These are phyloP conservation scores for Propsilocerus akamusi DNA, from an alignment of 1,140 invertebrate genomes.

Conservation along the genomic window DNA sequence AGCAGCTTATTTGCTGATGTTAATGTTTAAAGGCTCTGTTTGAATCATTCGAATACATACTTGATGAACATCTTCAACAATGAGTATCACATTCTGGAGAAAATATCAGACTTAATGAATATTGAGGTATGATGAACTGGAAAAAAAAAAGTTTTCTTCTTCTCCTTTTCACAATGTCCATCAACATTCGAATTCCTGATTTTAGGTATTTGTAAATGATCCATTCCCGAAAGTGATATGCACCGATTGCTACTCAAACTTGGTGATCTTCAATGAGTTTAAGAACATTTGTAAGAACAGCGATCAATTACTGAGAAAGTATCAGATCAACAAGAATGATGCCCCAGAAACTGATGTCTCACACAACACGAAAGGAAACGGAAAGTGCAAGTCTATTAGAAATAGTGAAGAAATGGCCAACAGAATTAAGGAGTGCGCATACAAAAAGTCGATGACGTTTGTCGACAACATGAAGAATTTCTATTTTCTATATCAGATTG, in stretches of 20 bases:
- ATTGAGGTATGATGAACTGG: neutral
- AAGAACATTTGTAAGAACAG: neutral
- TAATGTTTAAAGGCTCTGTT: neutral
- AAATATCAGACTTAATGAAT: neutral
- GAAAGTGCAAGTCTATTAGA: neutral
- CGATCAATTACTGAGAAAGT: neutral
- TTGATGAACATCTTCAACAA: conserved; percentile 1
- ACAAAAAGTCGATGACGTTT: neutral
- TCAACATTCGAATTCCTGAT: neutral
- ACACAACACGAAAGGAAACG: neutral
- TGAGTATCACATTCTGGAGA: neutral
- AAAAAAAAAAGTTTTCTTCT: neutral
- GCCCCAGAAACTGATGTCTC: neutral
- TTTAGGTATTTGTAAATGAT: neutral
- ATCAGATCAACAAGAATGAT: neutral
- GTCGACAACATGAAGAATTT: neutral
- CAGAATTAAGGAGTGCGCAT: neutral
- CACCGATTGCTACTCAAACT: neutral
- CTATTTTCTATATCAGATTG: neutral
- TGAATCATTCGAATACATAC: neutral
- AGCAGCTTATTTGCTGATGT: neutral
- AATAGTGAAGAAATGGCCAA: neutral
- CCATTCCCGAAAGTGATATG: neutral
- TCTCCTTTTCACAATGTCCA: neutral
- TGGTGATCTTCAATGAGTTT: neutral